These are phyloP conservation scores for Apomyelois bistriatella DNA, from an alignment of 2,888 invertebrate species.

Conservation along the genomic window DNA sequence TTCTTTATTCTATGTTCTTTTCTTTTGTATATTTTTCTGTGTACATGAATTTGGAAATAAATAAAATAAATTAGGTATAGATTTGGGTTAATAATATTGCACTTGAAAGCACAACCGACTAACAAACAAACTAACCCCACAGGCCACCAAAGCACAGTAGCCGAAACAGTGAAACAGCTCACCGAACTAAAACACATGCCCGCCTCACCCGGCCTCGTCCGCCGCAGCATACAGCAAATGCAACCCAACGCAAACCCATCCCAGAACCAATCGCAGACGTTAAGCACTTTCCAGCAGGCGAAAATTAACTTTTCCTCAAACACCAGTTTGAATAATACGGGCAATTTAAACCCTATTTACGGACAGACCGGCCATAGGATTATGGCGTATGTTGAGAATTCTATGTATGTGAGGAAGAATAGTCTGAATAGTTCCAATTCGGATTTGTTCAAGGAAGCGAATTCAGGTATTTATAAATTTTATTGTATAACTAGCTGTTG, in stretches of 20 bases:
- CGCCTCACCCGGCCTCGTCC: constrained; percentile 88
- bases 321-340: constrained; percentile 57
- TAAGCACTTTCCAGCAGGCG: constrained; percentile 66
- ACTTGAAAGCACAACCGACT: not conserved
- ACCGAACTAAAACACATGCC: constrained; percentile 93
- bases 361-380: constrained; percentile 69
- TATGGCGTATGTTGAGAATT: constrained; percentile 63
- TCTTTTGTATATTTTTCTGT: too few relatives aligned
- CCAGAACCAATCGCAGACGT: constrained; percentile 36
- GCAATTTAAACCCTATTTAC: constrained; percentile 72
- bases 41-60: too few relatives aligned
- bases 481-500: too few relatives aligned
- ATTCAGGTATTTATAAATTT: constrained; percentile 39
- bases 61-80: too few relatives aligned
- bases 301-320: constrained; percentile 61
- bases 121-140: constrained; percentile 14
- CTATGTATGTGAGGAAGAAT: constrained; percentile 69
- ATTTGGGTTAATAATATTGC: too few relatives aligned
- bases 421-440: constrained; percentile 59
- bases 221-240: constrained; percentile 70
- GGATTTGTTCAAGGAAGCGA: constrained; percentile 51
- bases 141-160: constrained; percentile 82
- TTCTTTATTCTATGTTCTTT: too few relatives aligned
- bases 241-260: constrained; percentile 34
- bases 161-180: constrained; percentile 91